Conservation (phyloP, 2,888 invertebrate species). For the Drosophila merina region DNA sequence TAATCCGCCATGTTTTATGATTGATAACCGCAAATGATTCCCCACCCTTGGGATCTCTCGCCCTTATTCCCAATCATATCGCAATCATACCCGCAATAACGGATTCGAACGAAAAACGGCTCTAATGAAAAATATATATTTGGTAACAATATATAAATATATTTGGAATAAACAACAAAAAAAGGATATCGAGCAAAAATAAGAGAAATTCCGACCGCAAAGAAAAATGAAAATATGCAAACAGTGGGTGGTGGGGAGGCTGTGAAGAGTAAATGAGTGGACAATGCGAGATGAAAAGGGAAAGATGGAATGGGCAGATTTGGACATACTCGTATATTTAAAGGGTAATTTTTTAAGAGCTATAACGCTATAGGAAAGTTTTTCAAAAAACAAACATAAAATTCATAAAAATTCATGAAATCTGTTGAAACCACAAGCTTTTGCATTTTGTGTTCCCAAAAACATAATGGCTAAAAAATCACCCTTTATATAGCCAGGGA, state of each 20-base stretch:
- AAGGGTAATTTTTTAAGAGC: too few relatives aligned
- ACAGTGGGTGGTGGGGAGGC: constrained; percentile 8
- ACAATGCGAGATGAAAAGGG: constrained; percentile 25
- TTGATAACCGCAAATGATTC: too few relatives aligned
- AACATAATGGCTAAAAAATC: too few relatives aligned
- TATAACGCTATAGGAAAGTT: too few relatives aligned
- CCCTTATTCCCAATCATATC: too few relatives aligned
- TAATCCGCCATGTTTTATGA: background rate
- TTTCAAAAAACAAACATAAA: too few relatives aligned
- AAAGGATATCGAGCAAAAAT: constrained; percentile 24
- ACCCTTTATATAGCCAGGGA: constrained; percentile 3
- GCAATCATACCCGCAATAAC: too few relatives aligned
- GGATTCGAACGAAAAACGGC: too few relatives aligned
- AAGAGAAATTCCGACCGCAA: constrained; percentile 20
- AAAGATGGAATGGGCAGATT: background rate
- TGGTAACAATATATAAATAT: constrained; percentile 31
- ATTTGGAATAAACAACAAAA: background rate
- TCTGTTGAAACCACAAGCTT: too few relatives aligned
- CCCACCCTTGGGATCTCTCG: too few relatives aligned
- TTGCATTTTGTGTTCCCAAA: too few relatives aligned
- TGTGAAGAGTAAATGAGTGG: constrained; percentile 23
- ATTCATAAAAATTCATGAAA: too few relatives aligned
- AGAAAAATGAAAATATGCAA: constrained; percentile 26
- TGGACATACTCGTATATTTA: background rate
- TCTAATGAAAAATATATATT: constrained; percentile 51